Evolutionary conservation across 2,797 vertebrate genomes (phyloP), one percentile per base, ranked within the genome.

Genomic region (Gastrophryne carolinensis): DNA sequence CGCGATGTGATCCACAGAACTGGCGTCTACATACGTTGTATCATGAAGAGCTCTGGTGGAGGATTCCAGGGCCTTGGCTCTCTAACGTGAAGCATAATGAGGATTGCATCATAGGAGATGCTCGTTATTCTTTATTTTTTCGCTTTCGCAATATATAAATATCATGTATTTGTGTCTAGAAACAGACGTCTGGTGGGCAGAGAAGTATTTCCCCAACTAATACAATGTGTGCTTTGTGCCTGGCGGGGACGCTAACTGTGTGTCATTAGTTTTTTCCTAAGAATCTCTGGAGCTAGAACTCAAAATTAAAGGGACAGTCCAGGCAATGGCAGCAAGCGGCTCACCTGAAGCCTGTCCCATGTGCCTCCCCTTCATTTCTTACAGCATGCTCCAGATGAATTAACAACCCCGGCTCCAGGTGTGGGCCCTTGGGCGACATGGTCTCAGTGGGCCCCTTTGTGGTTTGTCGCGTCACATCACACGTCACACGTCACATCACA

Each of bases 141-240:
- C 17, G 1, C 37, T 12, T 37, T 8, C 12, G 23, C n/a, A n/a
- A 34, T 67, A 29, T 53, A 53, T 73, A 73, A 65, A 73, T 73
- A 73, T 44, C 37, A 52, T 47, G 32, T 56, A 37, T 73, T 39
- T 73, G 64, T 67, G 52, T 67, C 17, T 67, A 29, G 64, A 67
- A 67, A 67, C 72, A 74, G 35, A 27, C 53, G 53, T 34, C 47
- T 63, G 13, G 58, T 53, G 60, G 69, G 52, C 57, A 72, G 57
- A 60, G 44, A 5, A 72, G 41, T 37, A 24, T 72, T 62, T 62
- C 57, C 69, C 69, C 30, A 27, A 30, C 56, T 72, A 21, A 34
- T 62, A 29, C 64, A 67, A 54, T 37, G 64, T 53, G 47, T 53
- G 47, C 19, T 30, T 37, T 67, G 47, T 53, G 64, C 17, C 21